Percentiles rank a stretch among this genome's conserved stretches.
These are phyloP conservation scores for Thunnus maccoyii DNA, from an alignment of 2,113 vertebrate species.

Conservation along the genomic window DNA sequence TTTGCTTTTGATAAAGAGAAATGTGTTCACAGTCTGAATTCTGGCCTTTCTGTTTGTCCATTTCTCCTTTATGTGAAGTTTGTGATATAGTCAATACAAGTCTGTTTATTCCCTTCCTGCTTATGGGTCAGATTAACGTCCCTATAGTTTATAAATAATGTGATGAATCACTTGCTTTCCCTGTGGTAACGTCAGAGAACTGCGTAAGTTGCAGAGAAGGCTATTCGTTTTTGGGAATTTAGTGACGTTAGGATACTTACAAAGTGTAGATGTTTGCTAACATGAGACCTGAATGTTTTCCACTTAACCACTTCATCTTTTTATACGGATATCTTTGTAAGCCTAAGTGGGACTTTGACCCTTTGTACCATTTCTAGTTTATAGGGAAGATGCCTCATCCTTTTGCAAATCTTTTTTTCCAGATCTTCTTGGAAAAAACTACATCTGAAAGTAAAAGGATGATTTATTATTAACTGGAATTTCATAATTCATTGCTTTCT, in stretches of 20 bases:
- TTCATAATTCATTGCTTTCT: neutral
- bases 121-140: conserved; percentile 32
- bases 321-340: conserved; percentile 5
- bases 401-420: neutral
- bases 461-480: neutral
- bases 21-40: neutral
- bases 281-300: conserved; percentile 22
- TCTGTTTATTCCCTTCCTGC: conserved; percentile 30
- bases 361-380: conserved; percentile 1
- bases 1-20: neutral
- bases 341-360: neutral
- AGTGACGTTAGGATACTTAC: neutral
- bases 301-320: neutral
- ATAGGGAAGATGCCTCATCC: neutral
- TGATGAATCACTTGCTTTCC: conserved; percentile 38
- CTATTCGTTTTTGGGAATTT: conserved; percentile 21
- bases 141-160: conserved; percentile 62
- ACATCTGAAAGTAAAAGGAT: neutral
- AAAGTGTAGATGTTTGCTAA: conserved; percentile 18
- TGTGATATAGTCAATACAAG: conserved; percentile 12
- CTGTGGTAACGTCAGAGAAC: conserved; percentile 33
- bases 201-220: neutral
- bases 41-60: neutral
- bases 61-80: conserved; percentile 19
- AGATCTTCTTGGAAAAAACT: neutral